Evolutionary conservation across 2,888 invertebrate species (phyloP).

Genomic region (Craniophora ligustri): DNA sequence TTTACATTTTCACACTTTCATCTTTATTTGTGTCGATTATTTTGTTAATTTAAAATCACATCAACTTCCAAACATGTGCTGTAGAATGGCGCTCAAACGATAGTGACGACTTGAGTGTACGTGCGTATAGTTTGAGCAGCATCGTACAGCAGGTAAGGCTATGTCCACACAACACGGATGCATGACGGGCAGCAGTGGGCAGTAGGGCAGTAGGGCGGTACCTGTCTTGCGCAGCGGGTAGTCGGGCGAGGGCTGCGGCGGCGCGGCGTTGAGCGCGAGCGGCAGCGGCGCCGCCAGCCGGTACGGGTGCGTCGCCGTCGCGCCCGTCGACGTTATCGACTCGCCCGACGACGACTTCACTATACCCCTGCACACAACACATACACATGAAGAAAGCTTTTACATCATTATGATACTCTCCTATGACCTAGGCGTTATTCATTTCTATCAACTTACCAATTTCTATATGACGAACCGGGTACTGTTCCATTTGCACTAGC

Average conservation of each 20-base stretch:
- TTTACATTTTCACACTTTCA: neutral
- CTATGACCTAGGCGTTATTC: too few species aligned
- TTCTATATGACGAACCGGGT: conserved; percentile 92
- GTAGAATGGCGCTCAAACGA: neutral
- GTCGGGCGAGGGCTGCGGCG: conserved; percentile 88
- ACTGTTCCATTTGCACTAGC: conserved; percentile 92
- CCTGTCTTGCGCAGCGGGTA: conserved; percentile 98
- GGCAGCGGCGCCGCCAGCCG: conserved; percentile 90
- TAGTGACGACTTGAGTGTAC: neutral
- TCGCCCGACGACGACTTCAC: conserved; percentile 91
- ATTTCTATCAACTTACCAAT: conserved; percentile 89
- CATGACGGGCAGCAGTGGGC: conserved; percentile 1
- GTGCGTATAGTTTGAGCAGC: neutral
- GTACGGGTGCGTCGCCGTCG: conserved; percentile 91
- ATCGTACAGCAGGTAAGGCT: neutral
- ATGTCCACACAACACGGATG: conserved; percentile 40
- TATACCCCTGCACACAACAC: conserved; percentile 83
- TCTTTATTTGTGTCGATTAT: conserved; percentile 3
- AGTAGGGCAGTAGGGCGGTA: conserved; percentile 75
- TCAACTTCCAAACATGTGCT: neutral
- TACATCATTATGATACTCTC: too few species aligned
- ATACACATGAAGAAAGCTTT: too few species aligned
- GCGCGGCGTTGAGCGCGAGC: conserved; percentile 71
- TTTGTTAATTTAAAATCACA: conserved; percentile 12
- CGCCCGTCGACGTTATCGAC: conserved; percentile 88